Evolutionary conservation across 2,888 invertebrate genomes (phyloP), one percentile per base, ranked within the genome.

Genomic region (Zaprionus bogoriensis): DNA sequence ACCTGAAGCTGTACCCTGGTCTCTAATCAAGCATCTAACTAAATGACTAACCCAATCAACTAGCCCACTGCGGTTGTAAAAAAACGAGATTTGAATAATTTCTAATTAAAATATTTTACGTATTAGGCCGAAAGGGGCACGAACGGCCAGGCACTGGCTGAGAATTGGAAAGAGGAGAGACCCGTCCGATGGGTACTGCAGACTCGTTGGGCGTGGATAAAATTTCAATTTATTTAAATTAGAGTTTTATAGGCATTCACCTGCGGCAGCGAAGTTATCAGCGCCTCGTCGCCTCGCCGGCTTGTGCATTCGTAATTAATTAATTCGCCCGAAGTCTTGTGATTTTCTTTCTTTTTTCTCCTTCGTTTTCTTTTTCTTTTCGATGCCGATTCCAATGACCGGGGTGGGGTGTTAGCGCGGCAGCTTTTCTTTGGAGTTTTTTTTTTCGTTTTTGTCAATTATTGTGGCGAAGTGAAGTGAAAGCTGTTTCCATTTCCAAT

Each of bases 241-340:
- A 62, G 52, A 66, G 66, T 77, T 85, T 78, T 73, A 75, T 63
- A 66, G 70, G 66, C 68, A 67, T 83, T 79, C 71, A 82, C 77
- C 80, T 74, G 86, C 65, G 61, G 70, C 42, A 58, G 55, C 51
- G 45, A 50, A 73, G 57, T 47, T 73, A 70, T 57, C 57, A 67
- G 55, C 59, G 55, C 39, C 38, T 36, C 57, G 59, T 57, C 66
- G 39, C 47, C 59, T 62, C 61, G 59, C 53, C 66, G 39, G 45
- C 59, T 62, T 59, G 77, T 88, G 89, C 81, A 89, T 88, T 86
- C 71, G 73, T 88, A 89, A 88, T 88, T 88, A 88, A 89, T 88
- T 89, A 87, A 88, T 87, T 87, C 74, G 75, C 75, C 66, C 63
- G 22, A 38, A 80, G 64, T 48, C 71, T 59, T 60, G 46, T 65